These are phyloP conservation scores for Sitta carolinensis DNA, from an alignment of 2,797 vertebrate species.

Conservation along the genomic window DNA sequence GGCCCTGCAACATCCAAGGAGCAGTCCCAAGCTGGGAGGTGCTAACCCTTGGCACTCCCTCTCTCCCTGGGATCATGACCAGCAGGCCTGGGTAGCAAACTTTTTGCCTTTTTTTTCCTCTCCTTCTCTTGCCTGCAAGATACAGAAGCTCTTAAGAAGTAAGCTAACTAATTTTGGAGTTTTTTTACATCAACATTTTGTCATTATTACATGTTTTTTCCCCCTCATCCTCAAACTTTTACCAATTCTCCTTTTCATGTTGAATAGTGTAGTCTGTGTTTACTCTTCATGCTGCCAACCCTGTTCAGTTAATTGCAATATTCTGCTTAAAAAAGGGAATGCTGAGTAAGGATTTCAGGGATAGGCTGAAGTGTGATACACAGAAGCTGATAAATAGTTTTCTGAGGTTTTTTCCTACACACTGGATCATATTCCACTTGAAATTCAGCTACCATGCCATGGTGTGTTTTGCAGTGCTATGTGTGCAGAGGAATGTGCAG, in stretches of 20 bases:
- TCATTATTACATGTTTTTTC: background rate
- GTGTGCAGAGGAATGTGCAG: background rate
- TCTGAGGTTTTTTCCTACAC: background rate
- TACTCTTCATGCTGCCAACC: rapidly evolving
- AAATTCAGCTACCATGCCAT: background rate
- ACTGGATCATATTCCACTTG: background rate
- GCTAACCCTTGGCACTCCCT: background rate
- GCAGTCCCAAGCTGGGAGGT: background rate
- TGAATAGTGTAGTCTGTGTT: background rate
- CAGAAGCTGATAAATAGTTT: background rate
- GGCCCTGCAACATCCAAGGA: background rate
- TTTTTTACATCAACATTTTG: background rate
- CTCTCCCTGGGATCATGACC: background rate
- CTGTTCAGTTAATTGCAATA: background rate
- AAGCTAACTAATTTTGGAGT: background rate
- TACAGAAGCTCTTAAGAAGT: background rate
- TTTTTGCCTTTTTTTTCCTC: rapidly evolving
- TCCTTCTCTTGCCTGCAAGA: background rate
- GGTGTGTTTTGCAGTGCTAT: background rate
- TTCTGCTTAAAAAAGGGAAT: background rate
- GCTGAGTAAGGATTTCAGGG: background rate
- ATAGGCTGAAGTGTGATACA: background rate
- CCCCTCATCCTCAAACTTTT: background rate
- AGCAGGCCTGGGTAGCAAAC: background rate
- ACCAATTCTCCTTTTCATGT: background rate